Evolutionary conservation across 2,797 vertebrate genomes (phyloP).

Genomic region (Dipus sagitta): DNA sequence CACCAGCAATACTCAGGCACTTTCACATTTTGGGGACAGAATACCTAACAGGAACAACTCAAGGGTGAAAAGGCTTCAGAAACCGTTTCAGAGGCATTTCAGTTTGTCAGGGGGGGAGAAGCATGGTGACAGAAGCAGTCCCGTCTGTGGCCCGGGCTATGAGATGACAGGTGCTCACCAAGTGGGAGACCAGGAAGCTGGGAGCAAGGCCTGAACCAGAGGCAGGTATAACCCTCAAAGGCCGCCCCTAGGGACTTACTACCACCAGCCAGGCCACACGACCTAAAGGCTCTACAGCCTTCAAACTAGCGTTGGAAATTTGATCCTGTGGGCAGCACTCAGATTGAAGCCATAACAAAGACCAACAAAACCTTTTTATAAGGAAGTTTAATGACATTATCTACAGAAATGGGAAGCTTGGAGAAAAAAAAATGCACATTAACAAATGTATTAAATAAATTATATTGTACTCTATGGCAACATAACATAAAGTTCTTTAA

Average conservation of each 20-base stretch:
- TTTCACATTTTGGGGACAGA: background rate
- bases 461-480: background rate
- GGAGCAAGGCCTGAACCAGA: background rate
- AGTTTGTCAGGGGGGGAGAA: background rate
- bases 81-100: background rate
- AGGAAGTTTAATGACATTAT: background rate
- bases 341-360: background rate
- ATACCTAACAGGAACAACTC: background rate
- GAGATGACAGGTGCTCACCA: background rate
- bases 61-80: background rate
- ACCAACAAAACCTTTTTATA: background rate
- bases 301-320: background rate
- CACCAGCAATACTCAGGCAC: background rate
- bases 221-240: background rate
- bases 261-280: background rate
- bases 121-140: background rate
- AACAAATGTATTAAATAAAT: background rate
- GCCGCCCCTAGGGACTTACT: background rate
- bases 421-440: background rate
- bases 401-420: conserved; percentile 1
- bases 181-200: background rate
- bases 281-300: background rate
- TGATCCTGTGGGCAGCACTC: background rate
- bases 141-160: background rate
- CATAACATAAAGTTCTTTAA: conserved; percentile 15